Evolutionary conservation across 35 echinoderm and acorn worm genomes (phyloP), one percentile per base, ranked within the genome.

Genomic region (Ophiothrix spiculata): DNA sequence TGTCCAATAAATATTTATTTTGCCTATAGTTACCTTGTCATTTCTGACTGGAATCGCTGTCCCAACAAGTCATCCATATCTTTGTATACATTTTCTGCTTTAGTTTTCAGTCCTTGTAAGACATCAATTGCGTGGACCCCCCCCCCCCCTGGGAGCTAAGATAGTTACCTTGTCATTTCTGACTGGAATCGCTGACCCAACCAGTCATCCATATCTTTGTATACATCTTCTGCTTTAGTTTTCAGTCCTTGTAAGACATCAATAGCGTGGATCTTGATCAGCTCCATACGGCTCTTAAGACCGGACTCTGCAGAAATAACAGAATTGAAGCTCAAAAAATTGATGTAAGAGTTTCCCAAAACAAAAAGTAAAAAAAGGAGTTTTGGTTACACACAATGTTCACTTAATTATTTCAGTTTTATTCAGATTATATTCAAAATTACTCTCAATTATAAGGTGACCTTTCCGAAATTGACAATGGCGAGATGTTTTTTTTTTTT

Each of bases 51-150:
- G 91, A 99, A 99, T 37, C 96, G 76, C 3, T 75, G 74, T 42
- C 96, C 96, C 39, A 99, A 86, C 96, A 92, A 99, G 56, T 99
- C 92, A 84, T 99, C 84, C 96, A 99, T 99, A 56, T 99, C 92
- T 31, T 89, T 99, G 54, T 94, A 99, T 0, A 84, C 92, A 25
- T 46, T 86, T 73, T 99, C 96, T 0, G 89, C 85, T 39, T 94
- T 94, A 29, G 86, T 74, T 36, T 99, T 99, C 41, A 99, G 83
- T 23, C 91, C 86, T 75, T 99, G 92, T 1, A 99, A 74, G n/a
- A 99, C 92, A 31, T 90, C 60, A 33, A 99, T 99, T 64, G 91
- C 88, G 80, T 99, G 96, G 31, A n/a, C n/a, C n/a, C n/a, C n/a
- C n/a, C n/a, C n/a, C n/a, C n/a, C n/a, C n/a, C n/a, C n/a, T n/a